These are phyloP conservation scores for Parnassius smintheus DNA, from an alignment of 2,888 invertebrate species.

Conservation along the genomic window DNA sequence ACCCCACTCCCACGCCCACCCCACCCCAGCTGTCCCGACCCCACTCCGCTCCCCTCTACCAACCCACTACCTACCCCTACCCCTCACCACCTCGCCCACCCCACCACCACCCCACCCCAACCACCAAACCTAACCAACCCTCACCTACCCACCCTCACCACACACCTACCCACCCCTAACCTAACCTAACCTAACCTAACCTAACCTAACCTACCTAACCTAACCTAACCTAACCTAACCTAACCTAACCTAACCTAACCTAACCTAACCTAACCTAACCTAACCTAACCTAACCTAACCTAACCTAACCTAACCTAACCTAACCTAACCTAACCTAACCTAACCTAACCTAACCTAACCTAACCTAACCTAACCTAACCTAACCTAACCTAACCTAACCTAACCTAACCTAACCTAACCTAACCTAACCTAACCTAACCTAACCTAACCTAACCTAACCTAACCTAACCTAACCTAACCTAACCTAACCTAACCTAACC, in stretches of 20 bases:
- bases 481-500: constrained; percentile 27
- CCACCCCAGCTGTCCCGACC: too few relatives aligned
- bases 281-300: constrained; percentile 28
- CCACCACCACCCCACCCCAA: constrained; percentile 28
- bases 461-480: constrained; percentile 31
- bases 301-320: constrained; percentile 32
- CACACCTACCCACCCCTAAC: constrained; percentile 29
- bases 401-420: constrained; percentile 37
- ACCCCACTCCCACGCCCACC: too few relatives aligned
- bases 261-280: constrained; percentile 29
- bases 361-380: constrained; percentile 30
- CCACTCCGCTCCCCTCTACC: too few relatives aligned
- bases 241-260: constrained; percentile 28
- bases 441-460: constrained; percentile 39
- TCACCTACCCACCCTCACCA: constrained; percentile 31
- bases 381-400: constrained; percentile 36
- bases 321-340: constrained; percentile 36
- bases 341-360: constrained; percentile 29
- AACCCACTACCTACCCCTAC: constrained; percentile 31
- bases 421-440: constrained; percentile 38
- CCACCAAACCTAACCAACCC: constrained; percentile 30
- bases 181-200: too few relatives aligned
- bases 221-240: constrained; percentile 29
- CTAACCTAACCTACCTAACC: too few relatives aligned
- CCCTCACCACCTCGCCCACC: constrained; percentile 27